These are phyloP conservation scores for Clamator glandarius DNA, from an alignment of 2,797 vertebrate genomes.

Conservation along the genomic window DNA sequence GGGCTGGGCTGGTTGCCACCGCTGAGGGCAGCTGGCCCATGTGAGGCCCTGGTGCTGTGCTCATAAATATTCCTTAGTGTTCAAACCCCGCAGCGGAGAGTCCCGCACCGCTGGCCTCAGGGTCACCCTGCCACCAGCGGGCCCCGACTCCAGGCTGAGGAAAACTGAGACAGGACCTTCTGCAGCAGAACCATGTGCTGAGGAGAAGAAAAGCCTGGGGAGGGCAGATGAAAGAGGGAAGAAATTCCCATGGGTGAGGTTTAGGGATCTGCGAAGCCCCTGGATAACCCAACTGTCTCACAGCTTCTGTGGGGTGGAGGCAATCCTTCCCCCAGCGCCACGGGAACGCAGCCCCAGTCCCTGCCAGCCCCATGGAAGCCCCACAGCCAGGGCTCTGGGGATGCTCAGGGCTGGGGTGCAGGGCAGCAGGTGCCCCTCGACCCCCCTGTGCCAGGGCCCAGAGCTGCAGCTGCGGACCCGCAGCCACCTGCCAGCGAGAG, in stretches of 20 bases:
- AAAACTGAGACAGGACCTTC: not conserved
- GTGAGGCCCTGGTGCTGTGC: rapidly evolving
- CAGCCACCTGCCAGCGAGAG: not conserved
- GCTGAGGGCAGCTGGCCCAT: not conserved
- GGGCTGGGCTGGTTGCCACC: not conserved
- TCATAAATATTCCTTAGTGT: not conserved
- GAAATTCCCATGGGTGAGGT: rapidly evolving
- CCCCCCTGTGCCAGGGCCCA: not conserved
- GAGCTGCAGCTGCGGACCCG: not conserved
- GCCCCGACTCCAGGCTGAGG: not conserved
- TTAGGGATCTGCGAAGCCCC: not conserved
- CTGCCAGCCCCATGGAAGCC: not conserved
- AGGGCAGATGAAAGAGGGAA: not conserved
- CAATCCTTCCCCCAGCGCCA: not conserved
- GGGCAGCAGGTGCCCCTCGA: not conserved
- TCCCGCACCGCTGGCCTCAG: not conserved
- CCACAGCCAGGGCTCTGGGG: not conserved
- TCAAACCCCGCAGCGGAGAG: not conserved
- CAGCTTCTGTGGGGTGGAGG: not conserved
- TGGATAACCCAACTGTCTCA: not conserved
- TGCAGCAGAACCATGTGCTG: not conserved
- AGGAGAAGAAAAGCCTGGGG: not conserved
- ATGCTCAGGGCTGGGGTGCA: not conserved
- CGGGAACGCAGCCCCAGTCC: not conserved
- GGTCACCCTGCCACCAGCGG: not conserved